Evolutionary conservation across 23 tunicate genomes (phyloP).

Genomic region (Trididemnum nubilum): DNA sequence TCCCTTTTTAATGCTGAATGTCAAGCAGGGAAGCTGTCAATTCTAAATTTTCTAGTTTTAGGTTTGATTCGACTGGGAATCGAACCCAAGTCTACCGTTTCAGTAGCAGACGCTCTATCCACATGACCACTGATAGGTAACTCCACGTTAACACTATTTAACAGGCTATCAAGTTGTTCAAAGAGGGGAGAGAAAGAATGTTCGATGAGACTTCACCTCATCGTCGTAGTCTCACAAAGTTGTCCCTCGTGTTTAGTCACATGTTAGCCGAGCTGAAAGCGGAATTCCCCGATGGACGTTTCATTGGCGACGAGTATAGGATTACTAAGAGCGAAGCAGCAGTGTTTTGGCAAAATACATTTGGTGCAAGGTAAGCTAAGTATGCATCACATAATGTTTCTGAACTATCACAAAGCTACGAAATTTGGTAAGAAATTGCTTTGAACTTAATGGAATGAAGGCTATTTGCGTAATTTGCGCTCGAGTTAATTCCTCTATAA

Average conservation of each 20-base stretch:
- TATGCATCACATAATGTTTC: no score
- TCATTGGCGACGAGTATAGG: conserved; percentile 85
- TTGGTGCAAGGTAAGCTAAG: conserved; percentile 80
- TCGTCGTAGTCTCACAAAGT: conserved; percentile 76
- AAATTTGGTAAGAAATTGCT: background rate
- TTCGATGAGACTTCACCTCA: conserved; percentile 87
- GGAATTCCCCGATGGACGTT: conserved; percentile 91
- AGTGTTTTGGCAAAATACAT: conserved; percentile 85
- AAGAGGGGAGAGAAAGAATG: conserved; percentile 90
- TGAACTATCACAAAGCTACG: background rate
- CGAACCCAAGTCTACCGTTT: no score
- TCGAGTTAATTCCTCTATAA: no score
- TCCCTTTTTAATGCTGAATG: no score
- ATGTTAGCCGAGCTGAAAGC: conserved; percentile 98
- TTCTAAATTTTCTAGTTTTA: no score
- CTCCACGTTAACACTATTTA: no score
- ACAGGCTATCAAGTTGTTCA: conserved; percentile 87
- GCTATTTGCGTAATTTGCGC: no score
- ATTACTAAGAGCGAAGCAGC: conserved; percentile 96
- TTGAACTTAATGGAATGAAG: no score
- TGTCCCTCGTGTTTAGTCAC: conserved; percentile 95
- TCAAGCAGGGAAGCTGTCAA: no score
- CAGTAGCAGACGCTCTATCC: no score
- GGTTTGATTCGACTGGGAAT: background rate
- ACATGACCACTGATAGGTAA: no score